Evolutionary conservation across 2,797 vertebrate genomes (phyloP).

Genomic region (Staurois parvus): DNA sequence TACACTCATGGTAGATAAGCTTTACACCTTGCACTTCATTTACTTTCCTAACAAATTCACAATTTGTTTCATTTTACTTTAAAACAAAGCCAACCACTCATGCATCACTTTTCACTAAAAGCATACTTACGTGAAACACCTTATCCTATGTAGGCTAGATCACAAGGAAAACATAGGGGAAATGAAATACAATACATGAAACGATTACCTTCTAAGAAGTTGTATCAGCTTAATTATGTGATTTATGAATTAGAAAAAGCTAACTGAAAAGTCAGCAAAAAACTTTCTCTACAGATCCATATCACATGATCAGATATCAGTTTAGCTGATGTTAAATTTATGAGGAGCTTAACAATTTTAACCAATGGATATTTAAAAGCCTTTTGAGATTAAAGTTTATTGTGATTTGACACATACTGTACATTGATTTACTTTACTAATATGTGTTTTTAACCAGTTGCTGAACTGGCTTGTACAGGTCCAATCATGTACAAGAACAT

Average conservation of each 20-base stretch:
- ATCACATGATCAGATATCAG: constrained; percentile 21
- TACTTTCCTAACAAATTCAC: constrained; percentile 21
- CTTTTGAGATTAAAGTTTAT: neutral
- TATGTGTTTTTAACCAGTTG: too few species aligned
- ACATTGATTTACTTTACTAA: neutral
- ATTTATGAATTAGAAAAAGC: constrained; percentile 4
- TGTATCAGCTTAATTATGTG: constrained; percentile 2
- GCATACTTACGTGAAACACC: constrained; percentile 42
- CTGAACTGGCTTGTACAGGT: too few species aligned
- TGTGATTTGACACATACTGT: too few species aligned
- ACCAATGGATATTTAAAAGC: neutral
- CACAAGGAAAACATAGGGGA: constrained; percentile 8
- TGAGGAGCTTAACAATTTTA: neutral
- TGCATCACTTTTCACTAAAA: constrained; percentile 45
- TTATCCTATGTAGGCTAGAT: constrained; percentile 17
- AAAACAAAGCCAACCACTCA: constrained; percentile 33
- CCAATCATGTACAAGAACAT: too few species aligned
- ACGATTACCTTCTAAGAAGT: constrained; percentile 31
- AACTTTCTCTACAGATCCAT: neutral
- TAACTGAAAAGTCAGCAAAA: constrained; percentile 11
- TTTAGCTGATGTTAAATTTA: neutral
- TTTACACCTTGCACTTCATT: constrained; percentile 46
- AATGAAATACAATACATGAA: constrained; percentile 12
- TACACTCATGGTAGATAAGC: constrained; percentile 25
- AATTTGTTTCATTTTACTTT: constrained; percentile 38